These are phyloP conservation scores for Protomyctophum bolini DNA, from an alignment of 2,113 vertebrate species.

Conservation along the genomic window DNA sequence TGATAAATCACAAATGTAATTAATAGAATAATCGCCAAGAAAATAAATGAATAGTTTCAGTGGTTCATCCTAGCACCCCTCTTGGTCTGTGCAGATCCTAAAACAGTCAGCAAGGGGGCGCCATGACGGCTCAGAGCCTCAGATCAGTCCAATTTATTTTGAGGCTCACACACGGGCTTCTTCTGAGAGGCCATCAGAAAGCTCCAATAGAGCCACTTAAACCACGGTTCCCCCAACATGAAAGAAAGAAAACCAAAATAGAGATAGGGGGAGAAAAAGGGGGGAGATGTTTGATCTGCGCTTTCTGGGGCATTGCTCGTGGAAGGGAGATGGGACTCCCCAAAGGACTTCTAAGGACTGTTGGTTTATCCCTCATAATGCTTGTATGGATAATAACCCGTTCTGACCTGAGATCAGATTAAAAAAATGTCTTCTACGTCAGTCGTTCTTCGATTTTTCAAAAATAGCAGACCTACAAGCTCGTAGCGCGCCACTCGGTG, in stretches of 20 bases:
- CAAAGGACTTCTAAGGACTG: conserved; percentile 28
- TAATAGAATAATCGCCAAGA: no score
- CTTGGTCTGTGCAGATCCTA: conserved; percentile 19
- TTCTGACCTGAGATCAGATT: no score
- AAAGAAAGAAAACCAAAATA: conserved; percentile 69
- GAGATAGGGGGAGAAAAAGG: conserved; percentile 46
- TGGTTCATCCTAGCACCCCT: background rate
- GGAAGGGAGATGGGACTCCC: conserved; percentile 43
- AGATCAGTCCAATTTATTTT: conserved; percentile 64
- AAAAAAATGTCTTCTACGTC: no score
- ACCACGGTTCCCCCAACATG: conserved; percentile 65
- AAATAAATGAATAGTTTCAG: background rate
- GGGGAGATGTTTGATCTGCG: conserved; percentile 63
- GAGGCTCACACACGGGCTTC: conserved; percentile 51
- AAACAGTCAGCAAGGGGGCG: conserved; percentile 52
- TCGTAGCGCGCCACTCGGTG: no score
- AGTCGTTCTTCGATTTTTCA: no score
- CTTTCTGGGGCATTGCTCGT: conserved; percentile 61
- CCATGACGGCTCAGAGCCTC: conserved; percentile 21
- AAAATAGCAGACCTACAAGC: no score
- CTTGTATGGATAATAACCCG: conserved; percentile 57
- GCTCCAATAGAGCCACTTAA: conserved; percentile 71
- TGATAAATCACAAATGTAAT: no score
- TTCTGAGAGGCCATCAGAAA: conserved; percentile 66
- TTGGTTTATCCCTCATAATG: conserved; percentile 53